Base-by-base conservation (phyloP, 2,888 invertebrate species). In the Lysandra bellargus region DNA sequence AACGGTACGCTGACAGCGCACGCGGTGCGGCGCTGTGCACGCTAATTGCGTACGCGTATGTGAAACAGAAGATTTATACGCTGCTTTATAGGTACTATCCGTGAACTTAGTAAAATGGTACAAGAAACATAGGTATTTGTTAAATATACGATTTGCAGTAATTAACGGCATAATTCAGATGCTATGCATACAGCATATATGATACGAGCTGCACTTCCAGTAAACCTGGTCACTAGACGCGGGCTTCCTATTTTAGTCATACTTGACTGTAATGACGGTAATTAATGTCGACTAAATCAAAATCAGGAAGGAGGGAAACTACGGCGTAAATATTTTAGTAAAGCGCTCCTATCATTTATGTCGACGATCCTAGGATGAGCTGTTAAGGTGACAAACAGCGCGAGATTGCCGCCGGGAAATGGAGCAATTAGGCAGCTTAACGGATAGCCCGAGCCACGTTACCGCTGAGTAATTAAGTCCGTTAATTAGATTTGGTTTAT, bases 371-470 rank as follows among this genome's bases (percentile, higher is more conserved):
- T 44, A 30, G 49, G 7, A 49, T 30, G 53, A 33, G 76, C 74
- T 74, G 30, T 30, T 14, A 53, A 33, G 76, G 49, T 75, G 75
- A 49, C 75, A 49, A 49, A 75, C 49, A 23, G n/a, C 30, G 75
- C 57, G 6, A 17, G 53, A 30, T 40, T 87, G 83, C 83, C 81
- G 85, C 80, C 86, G 86, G 85, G 86, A 86, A 86, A 87, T 87
- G 83, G 85, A 83, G 85, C 85, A 86, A 87, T 88, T 87, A 87
- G 30, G 12, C 86, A 85, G 17, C 49, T 33, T 76, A 76, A 76
- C 76, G 76, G 2, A 76, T 60, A 61, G 74, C 33, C 53, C 69
- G 75, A 30, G 72, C 53, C 61, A 74, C 74, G 64, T 37, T 57
- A 40, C 53, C 61, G 23, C 69, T 69, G 7, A 23, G 57, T 78